phyloP scores from a whole-genome alignment of 2,888 invertebrate genomes.

The Nomada ferruginata region DNA sequence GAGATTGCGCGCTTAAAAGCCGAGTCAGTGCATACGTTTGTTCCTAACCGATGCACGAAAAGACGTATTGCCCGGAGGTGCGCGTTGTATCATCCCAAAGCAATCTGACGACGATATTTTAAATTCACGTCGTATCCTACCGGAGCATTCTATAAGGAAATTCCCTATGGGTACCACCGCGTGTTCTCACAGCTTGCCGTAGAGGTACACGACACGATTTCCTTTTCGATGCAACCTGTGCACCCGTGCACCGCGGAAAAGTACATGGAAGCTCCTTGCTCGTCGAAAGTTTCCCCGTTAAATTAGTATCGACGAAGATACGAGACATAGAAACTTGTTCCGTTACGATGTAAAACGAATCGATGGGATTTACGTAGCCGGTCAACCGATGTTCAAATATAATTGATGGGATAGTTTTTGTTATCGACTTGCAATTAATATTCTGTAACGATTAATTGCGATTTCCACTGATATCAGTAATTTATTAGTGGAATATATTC shows the following conservation, averaged over 20 bases:
- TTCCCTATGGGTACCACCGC: slow-evolving; percentile 35
- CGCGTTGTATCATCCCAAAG: slow-evolving; percentile 16
- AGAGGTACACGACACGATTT: slow-evolving; percentile 6
- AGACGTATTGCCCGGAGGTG: slow-evolving; percentile 15
- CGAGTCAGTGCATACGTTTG: not conserved
- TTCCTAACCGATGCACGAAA: not conserved
- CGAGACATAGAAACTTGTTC: not conserved
- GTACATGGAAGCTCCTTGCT: slow-evolving; percentile 12
- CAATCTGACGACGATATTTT: slow-evolving; percentile 53
- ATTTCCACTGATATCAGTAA: too few relatives aligned
- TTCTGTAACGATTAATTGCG: too few relatives aligned
- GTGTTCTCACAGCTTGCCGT: slow-evolving; percentile 17
- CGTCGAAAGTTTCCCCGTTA: not conserved
- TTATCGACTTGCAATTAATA: too few relatives aligned
- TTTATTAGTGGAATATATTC: too few relatives aligned
- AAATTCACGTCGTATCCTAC: slow-evolving; percentile 45
- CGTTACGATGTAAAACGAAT: not conserved
- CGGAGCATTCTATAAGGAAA: slow-evolving; percentile 37
- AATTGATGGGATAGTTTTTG: too few relatives aligned
- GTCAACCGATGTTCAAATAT: too few relatives aligned
- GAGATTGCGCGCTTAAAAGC: not conserved
- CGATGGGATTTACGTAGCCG: not conserved
- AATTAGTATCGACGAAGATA: slow-evolving; percentile 24
- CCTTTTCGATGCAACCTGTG: slow-evolving; percentile 10
- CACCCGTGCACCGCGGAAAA: not conserved